Evolutionary conservation across 2,113 vertebrate genomes (phyloP).

Genomic region (Lepus timidus): DNA sequence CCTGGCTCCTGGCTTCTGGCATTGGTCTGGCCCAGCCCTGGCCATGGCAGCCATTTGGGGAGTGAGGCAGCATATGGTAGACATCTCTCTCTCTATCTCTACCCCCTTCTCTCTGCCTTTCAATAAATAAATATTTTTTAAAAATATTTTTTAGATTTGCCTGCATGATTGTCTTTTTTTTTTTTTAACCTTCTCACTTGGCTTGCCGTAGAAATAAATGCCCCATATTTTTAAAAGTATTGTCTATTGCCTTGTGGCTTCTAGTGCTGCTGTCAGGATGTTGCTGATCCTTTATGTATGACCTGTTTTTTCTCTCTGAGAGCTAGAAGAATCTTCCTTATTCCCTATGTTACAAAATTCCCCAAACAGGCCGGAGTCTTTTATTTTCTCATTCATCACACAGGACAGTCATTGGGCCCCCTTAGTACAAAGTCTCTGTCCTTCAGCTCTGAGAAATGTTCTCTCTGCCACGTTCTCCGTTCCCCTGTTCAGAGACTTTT

Average conservation of each 20-base stretch:
- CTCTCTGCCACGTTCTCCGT: neutral
- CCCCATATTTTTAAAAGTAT: neutral
- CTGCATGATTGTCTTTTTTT: slow-evolving; percentile 18
- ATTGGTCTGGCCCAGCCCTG: too few species aligned
- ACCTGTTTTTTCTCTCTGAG: neutral
- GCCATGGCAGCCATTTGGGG: too few species aligned
- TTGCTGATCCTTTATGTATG: neutral
- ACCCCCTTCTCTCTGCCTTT: too few species aligned
- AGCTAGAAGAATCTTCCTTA: slow-evolving; percentile 27
- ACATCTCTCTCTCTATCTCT: too few species aligned
- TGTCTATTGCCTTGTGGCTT: neutral
- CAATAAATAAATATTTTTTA: neutral
- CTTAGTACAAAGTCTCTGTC: slow-evolving; percentile 38
- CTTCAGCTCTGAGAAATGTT: slow-evolving; percentile 11
- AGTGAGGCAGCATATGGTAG: too few species aligned
- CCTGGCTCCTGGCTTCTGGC: too few species aligned
- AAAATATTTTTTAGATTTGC: neutral
- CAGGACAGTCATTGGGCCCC: neutral
- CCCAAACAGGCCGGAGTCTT: neutral
- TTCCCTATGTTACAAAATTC: slow-evolving; percentile 22
- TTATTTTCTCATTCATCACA: neutral
- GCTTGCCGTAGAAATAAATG: slow-evolving; percentile 44
- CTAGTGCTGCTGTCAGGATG: neutral
- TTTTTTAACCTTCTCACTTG: slow-evolving; percentile 20
- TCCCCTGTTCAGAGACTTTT: neutral